phyloP scores from a whole-genome alignment of 2,113 vertebrate genomes.

The Pseudorectes ferrugineus region DNA sequence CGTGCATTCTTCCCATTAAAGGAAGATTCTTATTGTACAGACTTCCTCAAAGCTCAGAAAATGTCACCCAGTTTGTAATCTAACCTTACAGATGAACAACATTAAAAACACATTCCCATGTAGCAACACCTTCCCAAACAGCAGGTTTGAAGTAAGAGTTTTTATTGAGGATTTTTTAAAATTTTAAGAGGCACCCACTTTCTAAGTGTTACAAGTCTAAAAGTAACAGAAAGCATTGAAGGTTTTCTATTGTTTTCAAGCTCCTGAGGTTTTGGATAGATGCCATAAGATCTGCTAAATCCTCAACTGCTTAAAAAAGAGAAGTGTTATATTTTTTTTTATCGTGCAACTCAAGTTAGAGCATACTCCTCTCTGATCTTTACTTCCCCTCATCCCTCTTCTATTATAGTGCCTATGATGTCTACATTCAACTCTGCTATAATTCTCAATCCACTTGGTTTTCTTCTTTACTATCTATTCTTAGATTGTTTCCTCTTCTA shows the following conservation, averaged over 20 bases:
- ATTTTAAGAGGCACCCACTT: not conserved
- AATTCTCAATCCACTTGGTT: not conserved
- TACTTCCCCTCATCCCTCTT: not conserved
- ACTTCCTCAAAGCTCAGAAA: not conserved
- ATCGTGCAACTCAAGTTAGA: not conserved
- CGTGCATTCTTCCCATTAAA: not conserved
- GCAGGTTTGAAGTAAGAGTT: not conserved
- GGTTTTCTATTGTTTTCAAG: not conserved
- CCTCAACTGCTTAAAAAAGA: not conserved
- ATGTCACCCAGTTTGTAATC: not conserved
- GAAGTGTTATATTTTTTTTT: not conserved
- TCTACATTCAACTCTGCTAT: not conserved
- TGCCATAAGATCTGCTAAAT: not conserved
- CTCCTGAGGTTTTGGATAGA: not conserved
- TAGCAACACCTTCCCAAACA: not conserved
- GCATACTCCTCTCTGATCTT: not conserved
- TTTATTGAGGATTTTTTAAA: not conserved
- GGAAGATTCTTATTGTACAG: not conserved
- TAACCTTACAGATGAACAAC: not conserved
- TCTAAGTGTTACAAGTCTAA: not conserved
- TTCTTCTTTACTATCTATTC: not conserved
- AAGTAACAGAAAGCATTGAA: not conserved
- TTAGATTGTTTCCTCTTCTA: not conserved
- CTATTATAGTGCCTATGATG: not conserved
- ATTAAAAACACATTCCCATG: not conserved